These are phyloP conservation scores for Oithona nana DNA, from an alignment of 2,888 invertebrate species.

Conservation along the genomic window DNA sequence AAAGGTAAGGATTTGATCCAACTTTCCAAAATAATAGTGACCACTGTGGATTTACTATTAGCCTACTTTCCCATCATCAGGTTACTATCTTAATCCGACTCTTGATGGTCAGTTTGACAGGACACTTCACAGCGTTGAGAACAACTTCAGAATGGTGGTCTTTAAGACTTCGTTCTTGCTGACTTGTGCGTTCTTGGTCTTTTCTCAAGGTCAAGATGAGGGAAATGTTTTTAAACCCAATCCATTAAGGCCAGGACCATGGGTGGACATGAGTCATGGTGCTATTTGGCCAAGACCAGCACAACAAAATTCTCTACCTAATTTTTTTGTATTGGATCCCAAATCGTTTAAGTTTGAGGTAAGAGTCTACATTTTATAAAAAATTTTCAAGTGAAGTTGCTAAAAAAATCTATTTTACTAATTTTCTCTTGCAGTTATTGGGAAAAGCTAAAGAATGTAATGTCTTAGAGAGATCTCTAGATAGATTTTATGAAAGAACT, in stretches of 20 bases:
- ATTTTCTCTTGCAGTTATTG: not conserved
- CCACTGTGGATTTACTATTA: not conserved
- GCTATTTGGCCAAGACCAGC: constrained; percentile 9
- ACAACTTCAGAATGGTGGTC: too few species aligned
- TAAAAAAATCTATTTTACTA: not conserved
- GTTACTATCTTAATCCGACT: not conserved
- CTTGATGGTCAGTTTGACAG: too few species aligned
- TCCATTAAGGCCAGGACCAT: not conserved
- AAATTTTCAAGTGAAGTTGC: not conserved
- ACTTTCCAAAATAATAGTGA: not conserved
- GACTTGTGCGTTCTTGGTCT: not conserved
- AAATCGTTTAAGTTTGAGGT: not conserved
- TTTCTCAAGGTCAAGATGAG: not conserved
- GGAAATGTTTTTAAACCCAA: not conserved
- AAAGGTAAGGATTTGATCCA: too few species aligned
- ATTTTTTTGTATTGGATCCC: not conserved
- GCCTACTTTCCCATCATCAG: not conserved
- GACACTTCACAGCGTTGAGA: too few species aligned
- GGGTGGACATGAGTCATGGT: not conserved
- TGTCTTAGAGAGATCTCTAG: not conserved
- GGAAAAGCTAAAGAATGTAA: not conserved
- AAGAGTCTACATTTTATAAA: not conserved
- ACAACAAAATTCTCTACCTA: not conserved
- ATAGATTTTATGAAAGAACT: not conserved
- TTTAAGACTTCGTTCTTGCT: too few species aligned